Percentiles rank a stretch among this genome's conserved stretches.
Evolutionary conservation across 2,888 invertebrate genomes (phyloP).

Genomic region (Thalpophila matura): DNA sequence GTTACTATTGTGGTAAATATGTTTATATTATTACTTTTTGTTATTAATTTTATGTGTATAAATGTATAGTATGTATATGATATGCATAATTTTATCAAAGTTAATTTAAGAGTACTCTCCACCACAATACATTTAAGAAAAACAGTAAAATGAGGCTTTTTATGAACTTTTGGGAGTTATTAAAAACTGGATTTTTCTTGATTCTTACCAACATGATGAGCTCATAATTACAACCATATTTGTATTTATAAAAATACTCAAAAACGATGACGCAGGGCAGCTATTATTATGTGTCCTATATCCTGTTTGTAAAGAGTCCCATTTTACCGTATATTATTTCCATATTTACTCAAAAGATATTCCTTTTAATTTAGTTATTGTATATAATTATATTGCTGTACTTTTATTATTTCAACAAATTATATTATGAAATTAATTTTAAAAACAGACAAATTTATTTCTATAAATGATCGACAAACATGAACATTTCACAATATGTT

Average conservation of each 20-base stretch:
- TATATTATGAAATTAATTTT: no score
- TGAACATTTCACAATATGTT: slow-evolving; percentile 19
- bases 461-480: neutral
- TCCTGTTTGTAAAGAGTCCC: neutral
- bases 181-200: neutral
- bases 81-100: no score
- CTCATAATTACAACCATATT: no score
- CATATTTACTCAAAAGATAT: neutral
- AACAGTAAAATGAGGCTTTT: slow-evolving; percentile 24
- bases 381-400: slow-evolving; percentile 21
- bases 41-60: slow-evolving; percentile 39
- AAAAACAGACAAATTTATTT: no score
- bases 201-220: no score
- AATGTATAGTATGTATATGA: slow-evolving; percentile 18
- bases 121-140: slow-evolving; percentile 6
- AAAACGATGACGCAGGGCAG: no score
- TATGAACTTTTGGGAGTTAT: neutral
- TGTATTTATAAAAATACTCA: no score
- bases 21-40: slow-evolving; percentile 22
- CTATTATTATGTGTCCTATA: neutral
- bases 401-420: no score
- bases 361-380: slow-evolving; percentile 2
- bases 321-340: neutral
- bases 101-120: neutral
- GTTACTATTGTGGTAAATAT: slow-evolving; percentile 27